Evolutionary conservation across 2,113 vertebrate species (phyloP).

Genomic region (Equus quagga): DNA sequence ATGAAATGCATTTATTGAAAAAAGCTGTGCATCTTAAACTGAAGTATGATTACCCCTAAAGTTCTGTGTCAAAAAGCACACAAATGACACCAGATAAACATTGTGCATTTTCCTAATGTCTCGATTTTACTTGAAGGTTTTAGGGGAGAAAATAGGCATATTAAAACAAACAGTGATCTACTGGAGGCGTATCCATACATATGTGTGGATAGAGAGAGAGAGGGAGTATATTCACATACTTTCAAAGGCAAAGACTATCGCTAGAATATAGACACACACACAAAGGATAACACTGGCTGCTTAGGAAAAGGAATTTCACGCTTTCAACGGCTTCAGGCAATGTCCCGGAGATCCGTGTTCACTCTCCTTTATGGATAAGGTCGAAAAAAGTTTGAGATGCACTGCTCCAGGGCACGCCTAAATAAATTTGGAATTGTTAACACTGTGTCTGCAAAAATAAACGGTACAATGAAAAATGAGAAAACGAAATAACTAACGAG

Average conservation of each 20-base stretch:
- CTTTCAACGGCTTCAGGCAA: neutral
- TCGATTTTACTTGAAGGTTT: neutral
- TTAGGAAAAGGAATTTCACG: neutral
- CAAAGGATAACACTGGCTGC: neutral
- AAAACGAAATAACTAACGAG: neutral
- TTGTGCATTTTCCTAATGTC: neutral
- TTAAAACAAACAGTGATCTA: constrained; percentile 4
- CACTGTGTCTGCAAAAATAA: constrained; percentile 36
- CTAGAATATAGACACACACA: neutral
- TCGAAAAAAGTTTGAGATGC: neutral
- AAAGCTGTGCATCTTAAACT: neutral
- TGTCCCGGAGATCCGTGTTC: neutral
- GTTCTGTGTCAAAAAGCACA: neutral
- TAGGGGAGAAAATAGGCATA: neutral
- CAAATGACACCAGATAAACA: constrained; percentile 37
- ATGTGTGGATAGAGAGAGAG: neutral
- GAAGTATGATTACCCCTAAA: neutral
- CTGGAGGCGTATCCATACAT: neutral
- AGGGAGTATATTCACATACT: neutral
- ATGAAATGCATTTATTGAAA: constrained; percentile 39
- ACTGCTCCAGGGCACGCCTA: neutral
- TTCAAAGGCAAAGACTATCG: constrained; percentile 47
- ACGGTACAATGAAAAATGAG: neutral
- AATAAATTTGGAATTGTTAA: neutral
- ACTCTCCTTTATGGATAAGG: neutral